Conservation (phyloP, 2,888 invertebrate genomes). For the Drosophila neotestacea region DNA sequence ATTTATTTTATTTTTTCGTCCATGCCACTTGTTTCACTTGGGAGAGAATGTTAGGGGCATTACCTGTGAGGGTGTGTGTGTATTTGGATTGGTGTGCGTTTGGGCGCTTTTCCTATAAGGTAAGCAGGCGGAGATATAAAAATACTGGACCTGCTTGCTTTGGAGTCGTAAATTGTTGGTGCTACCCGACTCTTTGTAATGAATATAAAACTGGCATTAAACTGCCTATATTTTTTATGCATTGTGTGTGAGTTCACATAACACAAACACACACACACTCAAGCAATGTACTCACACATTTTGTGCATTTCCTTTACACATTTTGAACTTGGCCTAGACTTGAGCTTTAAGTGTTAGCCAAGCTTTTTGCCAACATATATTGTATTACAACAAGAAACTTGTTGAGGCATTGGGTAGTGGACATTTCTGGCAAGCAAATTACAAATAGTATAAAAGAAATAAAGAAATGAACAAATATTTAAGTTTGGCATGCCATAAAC, state of each 20-base stretch:
- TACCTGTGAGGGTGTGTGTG: slow-evolving; percentile 6
- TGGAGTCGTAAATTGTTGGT: slow-evolving; percentile 70
- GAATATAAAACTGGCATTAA: slow-evolving; percentile 71
- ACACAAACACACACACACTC: slow-evolving; percentile 8
- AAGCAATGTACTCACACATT: slow-evolving; percentile 3
- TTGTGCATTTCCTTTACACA: slow-evolving; percentile 41
- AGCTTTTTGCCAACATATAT: slow-evolving; percentile 36
- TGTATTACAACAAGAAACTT: slow-evolving; percentile 56
- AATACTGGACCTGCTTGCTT: slow-evolving; percentile 50
- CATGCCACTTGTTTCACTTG: slow-evolving; percentile 22
- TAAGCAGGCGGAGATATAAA: slow-evolving; percentile 51
- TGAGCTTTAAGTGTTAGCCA: slow-evolving; percentile 30
- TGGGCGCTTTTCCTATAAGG: slow-evolving; percentile 41
- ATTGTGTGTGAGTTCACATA: slow-evolving; percentile 6
- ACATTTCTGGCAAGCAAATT: slow-evolving; percentile 14
- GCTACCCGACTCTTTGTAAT: slow-evolving; percentile 58
- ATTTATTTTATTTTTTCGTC: slow-evolving; percentile 22
- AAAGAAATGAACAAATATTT: slow-evolving; percentile 29
- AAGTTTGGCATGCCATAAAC: slow-evolving; percentile 55
- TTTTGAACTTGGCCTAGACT: slow-evolving; percentile 36
- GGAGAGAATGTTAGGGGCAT: slow-evolving; percentile 4
- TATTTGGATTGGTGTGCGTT: slow-evolving; percentile 25
- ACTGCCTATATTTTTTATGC: slow-evolving; percentile 49
- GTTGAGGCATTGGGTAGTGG: slow-evolving; percentile 61
- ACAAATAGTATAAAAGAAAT: slow-evolving; percentile 2